Conservation (phyloP, 1,140 invertebrate genomes). For the Pseudomyrmex pallidus region DNA sequence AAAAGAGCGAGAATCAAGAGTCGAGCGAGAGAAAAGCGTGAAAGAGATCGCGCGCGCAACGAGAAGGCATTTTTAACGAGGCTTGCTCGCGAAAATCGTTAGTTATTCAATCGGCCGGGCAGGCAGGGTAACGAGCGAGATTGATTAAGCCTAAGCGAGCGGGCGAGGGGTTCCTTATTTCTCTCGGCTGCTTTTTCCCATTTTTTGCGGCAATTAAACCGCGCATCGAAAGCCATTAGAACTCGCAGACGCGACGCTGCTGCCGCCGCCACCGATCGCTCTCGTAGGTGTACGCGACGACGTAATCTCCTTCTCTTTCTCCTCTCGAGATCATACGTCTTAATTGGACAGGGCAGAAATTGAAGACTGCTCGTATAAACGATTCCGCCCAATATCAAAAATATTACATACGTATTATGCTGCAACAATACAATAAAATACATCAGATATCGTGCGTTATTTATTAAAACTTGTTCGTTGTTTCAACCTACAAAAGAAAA, state of each 20-base stretch:
- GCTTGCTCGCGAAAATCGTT: slow-evolving; percentile 69
- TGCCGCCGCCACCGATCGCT: not conserved
- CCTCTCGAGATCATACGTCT: slow-evolving; percentile 23
- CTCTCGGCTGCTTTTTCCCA: slow-evolving; percentile 55
- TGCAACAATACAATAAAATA: not conserved
- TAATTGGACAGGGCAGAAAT: slow-evolving; percentile 56
- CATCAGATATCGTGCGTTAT: too few relatives aligned
- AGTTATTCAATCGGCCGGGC: slow-evolving; percentile 71
- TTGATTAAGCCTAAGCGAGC: slow-evolving; percentile 75
- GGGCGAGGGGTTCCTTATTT: slow-evolving; percentile 58
- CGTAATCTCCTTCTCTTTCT: slow-evolving; percentile 38
- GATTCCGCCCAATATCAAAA: not conserved
- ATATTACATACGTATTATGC: not conserved
- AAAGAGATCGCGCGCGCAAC: slow-evolving; percentile 53
- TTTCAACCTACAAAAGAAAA: not conserved
- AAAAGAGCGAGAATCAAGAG: not conserved
- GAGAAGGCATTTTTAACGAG: slow-evolving; percentile 77
- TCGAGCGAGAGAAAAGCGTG: slow-evolving; percentile 54
- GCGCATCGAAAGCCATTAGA: slow-evolving; percentile 72
- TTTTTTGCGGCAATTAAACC: slow-evolving; percentile 74
- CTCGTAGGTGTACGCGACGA: slow-evolving; percentile 35
- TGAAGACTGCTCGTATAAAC: slow-evolving; percentile 1
- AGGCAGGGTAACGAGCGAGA: slow-evolving; percentile 72
- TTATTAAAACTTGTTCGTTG: not conserved
- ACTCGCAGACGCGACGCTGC: slow-evolving; percentile 4